These are phyloP conservation scores for Lucilia cuprina DNA, from an alignment of 1,140 invertebrate species.

Conservation along the genomic window DNA sequence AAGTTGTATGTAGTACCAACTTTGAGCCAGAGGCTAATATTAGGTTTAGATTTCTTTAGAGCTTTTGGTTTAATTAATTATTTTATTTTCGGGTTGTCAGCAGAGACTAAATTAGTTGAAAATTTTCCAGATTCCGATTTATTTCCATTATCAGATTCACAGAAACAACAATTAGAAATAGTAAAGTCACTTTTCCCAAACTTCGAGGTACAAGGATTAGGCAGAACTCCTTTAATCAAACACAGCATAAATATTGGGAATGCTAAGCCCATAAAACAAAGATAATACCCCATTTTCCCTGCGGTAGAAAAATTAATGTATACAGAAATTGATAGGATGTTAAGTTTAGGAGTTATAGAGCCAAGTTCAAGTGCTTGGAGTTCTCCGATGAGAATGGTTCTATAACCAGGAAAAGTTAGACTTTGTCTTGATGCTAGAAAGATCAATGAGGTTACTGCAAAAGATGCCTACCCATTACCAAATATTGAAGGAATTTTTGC, in stretches of 20 bases:
- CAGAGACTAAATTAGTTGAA: no score
- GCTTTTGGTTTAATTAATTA: no score
- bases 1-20: no score
- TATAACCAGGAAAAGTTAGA: conserved; percentile 38
- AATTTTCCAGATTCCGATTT: no score
- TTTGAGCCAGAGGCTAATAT: no score
- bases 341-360: conserved; percentile 5
- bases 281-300: conserved; percentile 44
- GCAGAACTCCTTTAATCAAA: background rate
- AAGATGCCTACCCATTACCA: conserved; percentile 48
- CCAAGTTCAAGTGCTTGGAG: background rate
- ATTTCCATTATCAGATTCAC: no score
- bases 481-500: conserved; percentile 52
- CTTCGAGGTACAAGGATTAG: no score
- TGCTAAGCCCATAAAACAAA: conserved; percentile 44
- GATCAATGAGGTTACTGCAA: conserved; percentile 46
- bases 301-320: background rate
- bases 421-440: conserved; percentile 52
- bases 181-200: no score
- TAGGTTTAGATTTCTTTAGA: no score
- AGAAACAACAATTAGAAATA: no score
- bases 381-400: conserved; percentile 36
- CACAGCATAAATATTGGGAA: conserved; percentile 36
- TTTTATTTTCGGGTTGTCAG: no score
- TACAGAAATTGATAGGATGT: conserved; percentile 18